A percentile compares a stretch with the other conserved stretches of the same genome.
phyloP scores from a whole-genome alignment of 1,140 invertebrate species.

The Epicauta chinensis region DNA sequence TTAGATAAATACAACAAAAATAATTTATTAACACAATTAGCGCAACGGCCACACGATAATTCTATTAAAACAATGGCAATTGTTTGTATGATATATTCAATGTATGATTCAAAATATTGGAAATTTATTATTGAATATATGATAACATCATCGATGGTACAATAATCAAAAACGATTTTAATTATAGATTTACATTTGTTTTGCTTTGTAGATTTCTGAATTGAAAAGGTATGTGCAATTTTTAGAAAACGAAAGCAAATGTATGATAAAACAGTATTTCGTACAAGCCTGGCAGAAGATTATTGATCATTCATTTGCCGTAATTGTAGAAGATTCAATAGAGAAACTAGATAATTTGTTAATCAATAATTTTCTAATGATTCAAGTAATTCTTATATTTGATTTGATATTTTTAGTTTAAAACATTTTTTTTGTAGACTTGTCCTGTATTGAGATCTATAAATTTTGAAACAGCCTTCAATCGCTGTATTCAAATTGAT shows the following conservation, averaged over 20 bases:
- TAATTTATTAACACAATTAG: constrained; percentile 26
- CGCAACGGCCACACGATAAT: constrained; percentile 13
- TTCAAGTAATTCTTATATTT: too few species aligned
- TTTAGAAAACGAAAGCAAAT: constrained; percentile 17
- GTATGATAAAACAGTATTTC: constrained; percentile 19
- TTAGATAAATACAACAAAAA: constrained; percentile 28
- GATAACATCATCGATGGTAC: constrained; percentile 24
- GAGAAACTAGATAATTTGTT: background rate
- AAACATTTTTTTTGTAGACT: constrained; percentile 5
- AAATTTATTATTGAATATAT: constrained; percentile 27
- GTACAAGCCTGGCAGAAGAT: constrained; percentile 31
- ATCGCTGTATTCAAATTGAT: constrained; percentile 4
- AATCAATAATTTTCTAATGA: constrained; percentile 9
- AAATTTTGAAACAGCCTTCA: constrained; percentile 4
- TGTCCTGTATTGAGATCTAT: constrained; percentile 13
- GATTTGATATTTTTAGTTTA: too few species aligned
- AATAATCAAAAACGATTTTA: background rate
- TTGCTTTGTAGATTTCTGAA: constrained; percentile 23
- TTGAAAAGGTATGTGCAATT: constrained; percentile 28
- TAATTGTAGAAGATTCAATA: background rate
- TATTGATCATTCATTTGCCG: constrained; percentile 22
- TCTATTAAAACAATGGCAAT: constrained; percentile 28
- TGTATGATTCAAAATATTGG: constrained; percentile 30
- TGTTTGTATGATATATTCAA: constrained; percentile 29
- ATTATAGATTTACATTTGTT: background rate